A percentile compares a stretch with the other conserved stretches of the same genome.
Conservation (phyloP, 2,888 invertebrate species). For the Andrena haemorrhoa region DNA sequence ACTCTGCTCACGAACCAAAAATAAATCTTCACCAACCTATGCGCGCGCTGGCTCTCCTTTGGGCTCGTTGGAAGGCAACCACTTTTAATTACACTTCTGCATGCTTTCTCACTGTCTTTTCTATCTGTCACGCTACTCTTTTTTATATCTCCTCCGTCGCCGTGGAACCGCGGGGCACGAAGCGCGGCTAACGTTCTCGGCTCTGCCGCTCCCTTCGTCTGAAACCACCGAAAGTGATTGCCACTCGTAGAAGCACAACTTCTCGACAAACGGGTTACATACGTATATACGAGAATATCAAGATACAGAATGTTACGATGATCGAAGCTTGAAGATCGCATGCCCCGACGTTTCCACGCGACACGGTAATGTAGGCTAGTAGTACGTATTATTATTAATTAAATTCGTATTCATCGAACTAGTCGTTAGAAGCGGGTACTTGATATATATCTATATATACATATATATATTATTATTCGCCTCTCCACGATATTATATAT, state of each 20-base stretch:
- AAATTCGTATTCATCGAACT: constrained; percentile 77
- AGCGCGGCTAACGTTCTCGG: background rate
- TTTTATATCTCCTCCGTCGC: constrained; percentile 66
- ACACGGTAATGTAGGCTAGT: constrained; percentile 76
- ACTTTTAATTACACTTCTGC: constrained; percentile 72
- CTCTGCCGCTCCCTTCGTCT: background rate
- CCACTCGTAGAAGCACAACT: background rate
- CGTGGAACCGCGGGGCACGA: constrained; percentile 45
- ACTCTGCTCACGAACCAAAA: constrained; percentile 68
- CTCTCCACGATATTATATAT: constrained; percentile 71
- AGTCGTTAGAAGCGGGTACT: constrained; percentile 80
- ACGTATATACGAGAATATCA: background rate
- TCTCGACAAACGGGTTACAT: background rate
- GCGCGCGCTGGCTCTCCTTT: constrained; percentile 75
- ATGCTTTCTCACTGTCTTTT: constrained; percentile 67
- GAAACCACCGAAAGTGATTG: background rate
- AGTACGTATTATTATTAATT: constrained; percentile 79
- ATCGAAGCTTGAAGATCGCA: background rate
- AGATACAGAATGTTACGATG: background rate
- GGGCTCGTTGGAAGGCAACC: constrained; percentile 73
- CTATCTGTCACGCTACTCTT: constrained; percentile 63
- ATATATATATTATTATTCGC: constrained; percentile 75
- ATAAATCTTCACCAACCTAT: constrained; percentile 65
- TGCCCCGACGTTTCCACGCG: constrained; percentile 43
- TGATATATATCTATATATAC: constrained; percentile 71